phyloP scores from a whole-genome alignment of 2,797 vertebrate species.

The Clarias laeviceps region DNA sequence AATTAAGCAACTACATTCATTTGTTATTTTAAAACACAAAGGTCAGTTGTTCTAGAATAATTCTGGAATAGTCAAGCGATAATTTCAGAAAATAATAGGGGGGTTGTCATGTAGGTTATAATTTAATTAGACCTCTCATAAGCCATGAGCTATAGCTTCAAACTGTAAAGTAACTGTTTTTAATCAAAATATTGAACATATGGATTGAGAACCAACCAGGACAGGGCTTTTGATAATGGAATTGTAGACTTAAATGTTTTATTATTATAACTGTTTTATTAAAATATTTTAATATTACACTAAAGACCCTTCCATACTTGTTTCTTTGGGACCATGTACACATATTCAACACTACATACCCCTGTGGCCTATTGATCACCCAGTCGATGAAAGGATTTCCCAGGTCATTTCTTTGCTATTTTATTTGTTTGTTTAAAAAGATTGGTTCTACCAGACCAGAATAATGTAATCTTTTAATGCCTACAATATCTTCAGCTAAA shows the following conservation, averaged over 20 bases:
- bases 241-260: not conserved
- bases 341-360: too few relatives aligned
- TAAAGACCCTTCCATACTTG: not conserved
- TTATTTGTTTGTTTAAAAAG: not conserved
- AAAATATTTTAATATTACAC: not conserved
- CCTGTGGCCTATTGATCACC: not conserved
- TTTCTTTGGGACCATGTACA: not conserved
- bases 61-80: not conserved
- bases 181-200: not conserved
- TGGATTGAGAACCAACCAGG: not conserved
- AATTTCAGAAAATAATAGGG: not conserved
- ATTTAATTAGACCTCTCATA: not conserved
- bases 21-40: too few relatives aligned
- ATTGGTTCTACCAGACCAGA: not conserved
- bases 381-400: constrained; percentile 4
- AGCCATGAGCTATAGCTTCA: not conserved
- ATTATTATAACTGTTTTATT: not conserved
- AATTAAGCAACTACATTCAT: too few relatives aligned
- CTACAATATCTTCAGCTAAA: not conserved
- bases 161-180: not conserved
- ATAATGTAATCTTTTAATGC: not conserved
- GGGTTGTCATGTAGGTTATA: not conserved
- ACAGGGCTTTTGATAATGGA: not conserved
- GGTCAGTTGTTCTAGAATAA: too few relatives aligned
- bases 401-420: not conserved